phyloP scores from a whole-genome alignment of 2,797 vertebrate genomes.

The Arremon aurantiirostris region DNA sequence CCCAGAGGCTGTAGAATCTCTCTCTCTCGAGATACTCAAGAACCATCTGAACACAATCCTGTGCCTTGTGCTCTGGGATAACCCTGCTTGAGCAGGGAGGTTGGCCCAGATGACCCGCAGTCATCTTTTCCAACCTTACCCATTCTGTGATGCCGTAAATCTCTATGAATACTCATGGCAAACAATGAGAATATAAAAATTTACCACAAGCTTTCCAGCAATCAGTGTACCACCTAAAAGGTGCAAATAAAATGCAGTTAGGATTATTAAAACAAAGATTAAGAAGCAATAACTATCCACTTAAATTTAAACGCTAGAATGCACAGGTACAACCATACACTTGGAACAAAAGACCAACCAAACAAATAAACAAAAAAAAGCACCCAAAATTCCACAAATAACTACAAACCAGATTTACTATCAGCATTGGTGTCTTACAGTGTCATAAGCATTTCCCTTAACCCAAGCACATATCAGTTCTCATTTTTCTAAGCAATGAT shows the following conservation, averaged over 20 bases:
- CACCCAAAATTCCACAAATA: not conserved
- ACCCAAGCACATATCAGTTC: accelerated
- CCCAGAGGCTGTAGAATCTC: not conserved
- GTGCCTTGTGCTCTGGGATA: not conserved
- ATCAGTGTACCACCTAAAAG: not conserved
- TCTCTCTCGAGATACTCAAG: not conserved
- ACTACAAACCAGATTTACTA: not conserved
- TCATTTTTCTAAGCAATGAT: not conserved
- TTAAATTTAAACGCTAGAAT: not conserved
- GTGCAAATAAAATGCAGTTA: not conserved
- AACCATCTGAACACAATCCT: not conserved
- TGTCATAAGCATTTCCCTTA: not conserved
- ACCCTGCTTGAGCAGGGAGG: not conserved
- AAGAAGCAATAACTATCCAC: not conserved
- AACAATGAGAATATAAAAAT: not conserved
- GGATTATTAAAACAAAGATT: not conserved
- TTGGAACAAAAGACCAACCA: not conserved
- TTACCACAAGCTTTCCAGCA: not conserved
- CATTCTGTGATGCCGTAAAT: not conserved
- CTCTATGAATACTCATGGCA: accelerated
- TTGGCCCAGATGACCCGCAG: not conserved
- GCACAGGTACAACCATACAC: accelerated
- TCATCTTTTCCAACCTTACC: not conserved
- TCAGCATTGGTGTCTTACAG: not conserved
- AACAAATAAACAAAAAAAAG: no score